Evolutionary conservation across 2,797 vertebrate genomes (phyloP), one percentile per base, ranked within the genome.

Genomic region (Acrocephalus scirpaceus): DNA sequence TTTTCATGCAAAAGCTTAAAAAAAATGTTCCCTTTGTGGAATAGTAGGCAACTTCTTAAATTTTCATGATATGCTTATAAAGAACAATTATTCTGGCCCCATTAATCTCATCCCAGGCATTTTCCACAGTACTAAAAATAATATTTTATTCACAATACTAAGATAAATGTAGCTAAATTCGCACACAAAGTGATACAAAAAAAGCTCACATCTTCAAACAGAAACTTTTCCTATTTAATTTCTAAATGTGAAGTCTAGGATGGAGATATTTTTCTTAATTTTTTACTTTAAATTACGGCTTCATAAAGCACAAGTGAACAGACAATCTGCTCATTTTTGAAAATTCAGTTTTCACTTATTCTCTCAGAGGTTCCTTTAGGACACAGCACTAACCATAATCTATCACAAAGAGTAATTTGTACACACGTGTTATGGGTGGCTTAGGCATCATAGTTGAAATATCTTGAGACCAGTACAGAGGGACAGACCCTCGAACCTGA

Each of bases 381-480:
- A 67, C 19, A 91, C 40, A 89, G 30, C 3, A 3, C n/a, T 56
- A 77, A 51, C 10, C 15, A 62, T 25, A 57, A 82, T 16, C 64
- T 85, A 83, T 19, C 42, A 87, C 42, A 82, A 82, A 91, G 38
- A 74, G 71, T 60, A 78, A 86, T 51, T 50, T 86, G 25, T 65
- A 97, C 97, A 4, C 97, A 99, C 99, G 58, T 92, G 99, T 98
- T 97, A 99, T 99, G 4, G 99, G 99, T 23, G 99, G 99, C 85
- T 99, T 99, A 45, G 99, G 99, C 99, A 99, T 99, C 99, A 99
- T 99, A 80, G 99, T 99, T 85, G 99, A 99, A 98, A 99, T 99
- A 97, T 99, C 99, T 94, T 99, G 99, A 88, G 99, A 99, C 99
- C 99, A 99, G 97, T 99, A 99, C 13, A 99, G 98, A 13, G 99